phyloP scores from a whole-genome alignment of 2,113 vertebrate species.

The Eleginops maclovinus region DNA sequence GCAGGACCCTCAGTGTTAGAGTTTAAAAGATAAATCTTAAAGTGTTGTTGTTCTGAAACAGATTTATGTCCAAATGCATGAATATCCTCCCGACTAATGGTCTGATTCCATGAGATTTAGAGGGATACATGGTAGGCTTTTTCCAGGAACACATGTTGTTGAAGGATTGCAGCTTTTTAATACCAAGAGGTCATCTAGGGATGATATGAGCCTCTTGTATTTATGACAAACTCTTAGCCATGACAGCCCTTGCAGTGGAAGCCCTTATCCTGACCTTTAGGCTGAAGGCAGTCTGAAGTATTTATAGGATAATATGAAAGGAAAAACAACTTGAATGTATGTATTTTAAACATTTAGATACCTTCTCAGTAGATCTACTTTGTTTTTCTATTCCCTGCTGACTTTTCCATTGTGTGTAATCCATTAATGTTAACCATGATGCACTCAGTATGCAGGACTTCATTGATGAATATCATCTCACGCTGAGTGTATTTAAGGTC shows the following conservation, averaged over 20 bases:
- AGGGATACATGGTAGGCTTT: constrained; percentile 25
- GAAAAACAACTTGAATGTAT: constrained; percentile 3
- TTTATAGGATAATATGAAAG: background rate
- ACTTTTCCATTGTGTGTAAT: background rate
- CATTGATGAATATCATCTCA: background rate
- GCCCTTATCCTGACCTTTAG: constrained; percentile 35
- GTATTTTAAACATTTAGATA: background rate
- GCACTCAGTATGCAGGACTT: constrained; percentile 10
- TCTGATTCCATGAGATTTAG: constrained; percentile 41
- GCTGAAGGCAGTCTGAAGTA: constrained; percentile 9
- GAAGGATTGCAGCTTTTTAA: constrained; percentile 48
- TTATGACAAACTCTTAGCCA: constrained; percentile 28
- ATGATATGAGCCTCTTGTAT: constrained; percentile 35
- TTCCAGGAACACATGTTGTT: constrained; percentile 67
- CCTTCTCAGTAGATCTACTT: background rate
- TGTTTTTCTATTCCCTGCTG: background rate
- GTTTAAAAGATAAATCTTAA: constrained; percentile 3
- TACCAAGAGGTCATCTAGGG: constrained; percentile 45
- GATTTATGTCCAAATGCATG: constrained; percentile 32
- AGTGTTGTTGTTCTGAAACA: constrained; percentile 25
- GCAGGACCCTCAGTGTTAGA: background rate
- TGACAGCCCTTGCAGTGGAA: constrained; percentile 20
- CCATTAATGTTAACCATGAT: constrained; percentile 12
- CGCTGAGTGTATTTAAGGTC: constrained; percentile 8
- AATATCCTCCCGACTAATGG: constrained; percentile 18